Evolutionary conservation across 2,113 vertebrate genomes (phyloP), one percentile per base, ranked within the genome.

Genomic region (Struthidea cinerea): DNA sequence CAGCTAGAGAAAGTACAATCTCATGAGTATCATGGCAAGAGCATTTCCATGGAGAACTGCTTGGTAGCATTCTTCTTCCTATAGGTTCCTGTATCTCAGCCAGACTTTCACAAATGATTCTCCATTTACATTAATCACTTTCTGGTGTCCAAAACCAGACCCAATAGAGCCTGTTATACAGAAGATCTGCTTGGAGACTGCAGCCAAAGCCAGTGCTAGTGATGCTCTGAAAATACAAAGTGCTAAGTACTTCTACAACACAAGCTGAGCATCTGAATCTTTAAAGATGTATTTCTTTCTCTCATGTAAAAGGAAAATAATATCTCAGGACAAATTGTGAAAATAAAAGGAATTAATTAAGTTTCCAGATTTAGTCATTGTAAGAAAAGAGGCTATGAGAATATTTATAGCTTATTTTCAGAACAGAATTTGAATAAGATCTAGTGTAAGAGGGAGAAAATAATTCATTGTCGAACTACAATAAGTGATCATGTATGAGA

Each of bases 41-140:
- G 21, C 20, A 77, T 55, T 79, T 92, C 57, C 82, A 80, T 24
- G 37, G 49, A 90, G 75, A 87, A 47, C 19, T 60, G 53, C 57
- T 87, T 46, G 47, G 46, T 76, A 69, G 32, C 46, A 33, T 61
- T 88, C 21, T 37, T 94, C 67, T 37, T 73, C 49, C 70, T 65
- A 15, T 14, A 85, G 41, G 35, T 61, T 82, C 33, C 88, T 65
- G n/a, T 50, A 69, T 35, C 59, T 87, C 79, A 90, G 82, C 28
- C 88, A 90, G 84, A 80, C n/a, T 65, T 85, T 53, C 67, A 73
- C 57, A 87, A 76, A 76, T 35, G 2, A 49, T 56, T 75, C 53
- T 49, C 4, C 46, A 57, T 85, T 76, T 93, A 64, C 39, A 77
- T 87, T 75, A 93, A 96, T 52, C 32, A 65, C 18, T 60, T 94